phyloP scores from a whole-genome alignment of 2,797 vertebrate species.

The Ptychadena robeensis region DNA sequence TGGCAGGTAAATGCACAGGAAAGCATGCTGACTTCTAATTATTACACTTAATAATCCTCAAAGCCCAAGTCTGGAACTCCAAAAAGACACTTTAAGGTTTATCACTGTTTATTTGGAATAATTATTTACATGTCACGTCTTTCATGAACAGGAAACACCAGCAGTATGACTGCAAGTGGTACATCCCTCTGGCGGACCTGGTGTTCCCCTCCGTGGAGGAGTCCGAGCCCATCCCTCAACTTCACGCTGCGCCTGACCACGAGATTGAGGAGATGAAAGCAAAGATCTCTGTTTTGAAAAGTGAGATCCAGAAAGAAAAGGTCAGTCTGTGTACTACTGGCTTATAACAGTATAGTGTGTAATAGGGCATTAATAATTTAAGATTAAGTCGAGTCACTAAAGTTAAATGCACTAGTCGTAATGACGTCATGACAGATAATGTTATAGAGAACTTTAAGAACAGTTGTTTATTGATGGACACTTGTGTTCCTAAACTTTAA shows the following conservation, averaged over 20 bases:
- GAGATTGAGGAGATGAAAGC: conserved; percentile 98
- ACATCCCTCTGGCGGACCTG: conserved; percentile 92
- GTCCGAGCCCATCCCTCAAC: conserved; percentile 85
- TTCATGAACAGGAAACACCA: conserved; percentile 84
- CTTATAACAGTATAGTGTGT: too few relatives aligned
- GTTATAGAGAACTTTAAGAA: too few relatives aligned
- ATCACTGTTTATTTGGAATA: neutral
- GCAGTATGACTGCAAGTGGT: conserved; percentile 99
- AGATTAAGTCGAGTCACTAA: too few relatives aligned
- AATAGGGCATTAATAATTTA: too few relatives aligned
- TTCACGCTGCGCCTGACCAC: conserved; percentile 90
- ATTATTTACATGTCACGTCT: neutral
- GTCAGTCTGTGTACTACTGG: conserved; percentile 74
- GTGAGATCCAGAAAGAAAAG: conserved; percentile 95
- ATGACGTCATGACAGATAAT: too few relatives aligned
- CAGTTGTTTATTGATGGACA: too few relatives aligned
- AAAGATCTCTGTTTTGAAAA: conserved; percentile 95
- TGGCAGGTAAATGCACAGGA: too few relatives aligned
- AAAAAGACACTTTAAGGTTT: neutral
- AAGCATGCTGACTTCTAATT: too few relatives aligned
- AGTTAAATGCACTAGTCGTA: too few relatives aligned
- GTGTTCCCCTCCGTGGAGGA: conserved; percentile 92
- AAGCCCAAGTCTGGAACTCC: too few relatives aligned
- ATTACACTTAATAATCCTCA: too few relatives aligned
- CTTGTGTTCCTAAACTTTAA: too few relatives aligned